Base-by-base conservation (phyloP, 2,888 invertebrate species). In the Pseudeuparius sepicola region DNA sequence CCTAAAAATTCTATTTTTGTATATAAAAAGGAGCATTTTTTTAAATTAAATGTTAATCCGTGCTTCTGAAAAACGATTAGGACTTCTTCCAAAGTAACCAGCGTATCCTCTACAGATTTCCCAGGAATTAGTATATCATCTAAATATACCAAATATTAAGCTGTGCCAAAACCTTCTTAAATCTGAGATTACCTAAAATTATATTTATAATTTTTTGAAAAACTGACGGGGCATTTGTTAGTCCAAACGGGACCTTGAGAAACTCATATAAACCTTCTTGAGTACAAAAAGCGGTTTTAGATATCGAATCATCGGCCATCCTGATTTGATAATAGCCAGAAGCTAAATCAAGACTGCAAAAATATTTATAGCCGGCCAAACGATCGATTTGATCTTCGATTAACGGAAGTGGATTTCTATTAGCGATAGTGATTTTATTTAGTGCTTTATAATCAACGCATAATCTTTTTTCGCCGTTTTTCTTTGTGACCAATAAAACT, bases 211-310 rank as follows among this genome's bases (percentile, higher is more conserved):
- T 13, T 45, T 34, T n/a, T 31, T 53, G 52, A 41, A 53, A 58
- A 7, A 50, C 47, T 2, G 45, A 36, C 4, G 52, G 51, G 1
- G 55, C 51, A 35, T 56, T 55, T 2, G 43, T 25, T 2, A 57
- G 44, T 4, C 54, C 56, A 32, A 55, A 60, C 4, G 51, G 49
- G 46, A 54, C 46, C 4, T 42, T 24, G 1, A 45, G 18, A 34
- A 42, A 54, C 41, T 55, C 49, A 26, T 41, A 56, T 4, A 50
- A 38, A 2, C 54, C 53, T 25, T 53, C 51, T 1, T 50, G 51
- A 1, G 52, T 56, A 4, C 47, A 45, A 24, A 56, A 52, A 1
- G 51, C 56, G 1, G 54, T 59, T 32, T 54, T 53, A 1, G 28
- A 36, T 3, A 50, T 45, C 11, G 50, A 51, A 2, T 45, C 44